Evolutionary conservation across 1,140 invertebrate species (phyloP).

Genomic region (Neotoxoptera formosana): DNA sequence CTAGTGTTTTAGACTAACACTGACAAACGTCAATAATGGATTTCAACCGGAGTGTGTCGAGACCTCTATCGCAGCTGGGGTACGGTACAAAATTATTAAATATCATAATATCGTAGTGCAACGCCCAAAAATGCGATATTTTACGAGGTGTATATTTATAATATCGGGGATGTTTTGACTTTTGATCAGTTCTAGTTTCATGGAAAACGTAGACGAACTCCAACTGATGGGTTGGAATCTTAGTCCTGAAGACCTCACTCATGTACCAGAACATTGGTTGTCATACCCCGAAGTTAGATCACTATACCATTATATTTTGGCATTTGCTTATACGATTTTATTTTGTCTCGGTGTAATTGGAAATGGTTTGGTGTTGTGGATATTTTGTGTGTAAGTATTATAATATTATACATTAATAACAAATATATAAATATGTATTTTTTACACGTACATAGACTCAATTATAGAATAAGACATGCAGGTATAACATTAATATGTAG

Average conservation of each 20-base stretch:
- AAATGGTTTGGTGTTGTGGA: conserved; percentile 89
- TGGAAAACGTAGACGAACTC: conserved; percentile 1
- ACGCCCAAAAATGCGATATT: neutral
- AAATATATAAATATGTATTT: neutral
- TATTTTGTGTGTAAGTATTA: conserved; percentile 79
- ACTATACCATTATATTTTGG: conserved; percentile 82
- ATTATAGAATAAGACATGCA: neutral
- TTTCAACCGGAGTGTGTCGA: neutral
- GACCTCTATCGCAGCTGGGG: conserved; percentile 3
- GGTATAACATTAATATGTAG: neutral
- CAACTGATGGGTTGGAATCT: conserved; percentile 80
- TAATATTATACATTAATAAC: neutral
- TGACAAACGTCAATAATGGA: conserved; percentile 11
- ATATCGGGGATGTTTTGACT: neutral
- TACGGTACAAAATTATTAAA: conserved; percentile 20
- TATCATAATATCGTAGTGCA: neutral
- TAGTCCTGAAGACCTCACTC: conserved; percentile 75
- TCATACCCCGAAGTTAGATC: conserved; percentile 80
- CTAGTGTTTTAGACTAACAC: conserved; percentile 29
- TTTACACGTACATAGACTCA: neutral
- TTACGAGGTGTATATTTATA: neutral
- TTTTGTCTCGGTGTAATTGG: conserved; percentile 80
- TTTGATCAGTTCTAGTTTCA: conserved; percentile 29
- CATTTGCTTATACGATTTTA: conserved; percentile 80
- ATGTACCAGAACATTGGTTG: conserved; percentile 85